Evolutionary conservation across 2,888 invertebrate species (phyloP), one percentile per base, ranked within the genome.

Genomic region (Orchesella flavescens): DNA sequence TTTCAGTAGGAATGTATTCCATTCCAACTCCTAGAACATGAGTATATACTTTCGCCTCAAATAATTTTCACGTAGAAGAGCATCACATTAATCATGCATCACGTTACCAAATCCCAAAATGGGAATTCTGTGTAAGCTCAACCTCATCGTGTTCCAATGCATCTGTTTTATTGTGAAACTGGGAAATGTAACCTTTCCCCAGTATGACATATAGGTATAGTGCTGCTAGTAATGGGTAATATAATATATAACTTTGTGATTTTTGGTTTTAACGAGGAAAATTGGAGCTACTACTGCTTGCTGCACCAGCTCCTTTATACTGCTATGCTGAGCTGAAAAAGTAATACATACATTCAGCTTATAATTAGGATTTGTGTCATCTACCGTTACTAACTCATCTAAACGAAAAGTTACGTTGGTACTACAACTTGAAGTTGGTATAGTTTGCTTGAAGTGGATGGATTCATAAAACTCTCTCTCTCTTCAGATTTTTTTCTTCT

Each of bases 61-160:
- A 79, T 79, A 49, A 79, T 79, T 79, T 79, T 79, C 65, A 19
- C 55, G 53, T 55, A 66, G 49, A 34, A 74, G 57, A 49, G 68
- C 74, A 69, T 24, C 81, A 69, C 81, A 81, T 81, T 74, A 81
- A 81, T 81, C 81, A 81, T 81, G 81, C 81, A 81, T 69, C 68
- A 69, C 59, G 59, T 63, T 75, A 66, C 65, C 23, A 81, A 81
- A 81, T 81, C 81, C 81, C 81, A 59, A 81, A 81, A 81, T 81
- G 81, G 81, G 81, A 81, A 74, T 81, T 81, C 69, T 74, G 24
- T 81, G 81, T 81, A 81, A 75, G 81, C 69, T 63, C 68, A 81
- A 81, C 81, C 74, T 81, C 81, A 81, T 81, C 74, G 49, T 69
- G 34, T 74, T 68, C 43, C 74, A 81, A 44, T 75, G 59, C 46